A percentile compares a stretch with the other conserved stretches of the same genome.
phyloP scores from a whole-genome alignment of 2,797 vertebrate species.

The Podarcis siculus region DNA sequence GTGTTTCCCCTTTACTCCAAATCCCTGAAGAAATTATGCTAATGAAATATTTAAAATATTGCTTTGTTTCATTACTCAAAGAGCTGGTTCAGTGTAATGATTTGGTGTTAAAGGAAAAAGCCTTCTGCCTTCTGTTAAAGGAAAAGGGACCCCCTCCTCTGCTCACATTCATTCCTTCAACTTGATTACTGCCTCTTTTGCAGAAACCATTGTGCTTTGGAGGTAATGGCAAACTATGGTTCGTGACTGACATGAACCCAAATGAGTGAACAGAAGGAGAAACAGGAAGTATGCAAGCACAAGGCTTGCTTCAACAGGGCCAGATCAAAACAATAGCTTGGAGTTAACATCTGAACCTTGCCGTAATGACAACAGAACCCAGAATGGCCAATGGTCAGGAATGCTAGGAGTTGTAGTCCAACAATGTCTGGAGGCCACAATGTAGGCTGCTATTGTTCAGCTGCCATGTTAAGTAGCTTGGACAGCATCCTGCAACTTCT shows the following conservation, averaged over 20 bases:
- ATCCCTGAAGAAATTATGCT: not conserved
- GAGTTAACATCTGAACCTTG: not conserved
- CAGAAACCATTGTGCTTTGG: too few relatives aligned
- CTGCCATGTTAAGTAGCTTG: not conserved
- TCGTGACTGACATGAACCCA: not conserved
- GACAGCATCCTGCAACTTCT: not conserved
- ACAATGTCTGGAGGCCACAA: too few relatives aligned
- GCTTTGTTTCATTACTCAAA: not conserved
- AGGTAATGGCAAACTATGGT: not conserved
- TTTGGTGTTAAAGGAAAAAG: too few relatives aligned
- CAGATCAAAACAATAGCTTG: not conserved
- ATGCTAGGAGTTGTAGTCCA: too few relatives aligned
- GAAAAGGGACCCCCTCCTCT: too few relatives aligned
- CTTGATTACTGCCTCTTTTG: not conserved
- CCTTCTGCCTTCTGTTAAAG: not conserved
- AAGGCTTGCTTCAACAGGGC: not conserved
- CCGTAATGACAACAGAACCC: not conserved
- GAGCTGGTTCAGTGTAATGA: not conserved
- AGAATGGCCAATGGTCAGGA: too few relatives aligned
- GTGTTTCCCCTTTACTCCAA: not conserved
- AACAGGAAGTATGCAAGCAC: too few relatives aligned
- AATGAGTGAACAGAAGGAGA: not conserved
- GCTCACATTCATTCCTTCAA: not conserved
- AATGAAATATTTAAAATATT: not conserved
- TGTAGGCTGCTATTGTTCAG: not conserved